These are phyloP conservation scores for Hypomecis atomaria DNA, from an alignment of 2,888 invertebrate species.

Conservation along the genomic window DNA sequence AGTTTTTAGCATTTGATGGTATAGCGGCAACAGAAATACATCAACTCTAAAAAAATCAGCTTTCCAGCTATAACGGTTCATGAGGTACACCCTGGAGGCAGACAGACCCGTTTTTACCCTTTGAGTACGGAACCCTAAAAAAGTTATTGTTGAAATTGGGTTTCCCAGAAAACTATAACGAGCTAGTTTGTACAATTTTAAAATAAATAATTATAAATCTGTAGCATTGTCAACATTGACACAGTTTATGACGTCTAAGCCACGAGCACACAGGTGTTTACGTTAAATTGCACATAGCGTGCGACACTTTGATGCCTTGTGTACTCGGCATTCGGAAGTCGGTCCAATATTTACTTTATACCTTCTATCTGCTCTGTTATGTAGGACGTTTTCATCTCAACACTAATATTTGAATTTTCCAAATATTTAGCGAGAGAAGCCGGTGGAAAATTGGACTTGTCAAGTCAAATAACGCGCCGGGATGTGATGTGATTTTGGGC, in stretches of 20 bases:
- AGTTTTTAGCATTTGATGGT: too few species aligned
- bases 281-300: constrained; percentile 28
- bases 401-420: constrained; percentile 51
- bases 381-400: constrained; percentile 48
- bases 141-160: too few species aligned
- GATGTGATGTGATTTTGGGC: constrained; percentile 31
- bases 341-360: constrained; percentile 39
- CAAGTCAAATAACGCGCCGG: constrained; percentile 32
- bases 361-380: constrained; percentile 35
- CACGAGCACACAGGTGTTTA: constrained; percentile 27
- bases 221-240: constrained; percentile 41
- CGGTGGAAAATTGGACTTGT: constrained; percentile 41
- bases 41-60: too few species aligned
- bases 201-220: constrained; percentile 25
- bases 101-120: too few species aligned
- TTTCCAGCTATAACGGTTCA: too few species aligned
- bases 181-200: constrained; percentile 10
- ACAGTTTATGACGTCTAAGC: constrained; percentile 35
- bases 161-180: not conserved
- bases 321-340: constrained; percentile 43
- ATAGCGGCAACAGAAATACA: too few species aligned
- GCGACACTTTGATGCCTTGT: constrained; percentile 38
- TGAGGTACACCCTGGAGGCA: too few species aligned
- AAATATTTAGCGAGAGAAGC: constrained; percentile 49
- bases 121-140: too few species aligned